These are phyloP conservation scores for Heteromyza rotundicornis DNA, from an alignment of 2,888 invertebrate species.

Conservation along the genomic window DNA sequence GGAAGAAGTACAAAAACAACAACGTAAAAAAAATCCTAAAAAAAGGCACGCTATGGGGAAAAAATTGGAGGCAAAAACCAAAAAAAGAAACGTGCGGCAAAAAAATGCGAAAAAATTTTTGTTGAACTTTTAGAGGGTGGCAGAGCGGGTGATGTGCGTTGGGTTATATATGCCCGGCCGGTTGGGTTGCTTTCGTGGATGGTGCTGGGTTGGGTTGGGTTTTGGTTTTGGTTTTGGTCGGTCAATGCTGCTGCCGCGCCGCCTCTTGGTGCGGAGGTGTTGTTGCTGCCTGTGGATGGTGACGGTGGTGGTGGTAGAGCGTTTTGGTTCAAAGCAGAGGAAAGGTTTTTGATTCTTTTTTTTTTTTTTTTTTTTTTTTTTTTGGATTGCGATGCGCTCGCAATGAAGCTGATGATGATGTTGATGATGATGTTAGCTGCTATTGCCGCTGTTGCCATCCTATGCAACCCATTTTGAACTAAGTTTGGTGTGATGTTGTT, in stretches of 20 bases:
- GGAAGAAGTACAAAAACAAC: background rate
- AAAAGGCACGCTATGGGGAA: background rate
- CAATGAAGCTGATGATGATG: conserved; percentile 20
- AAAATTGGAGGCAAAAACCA: conserved; percentile 1
- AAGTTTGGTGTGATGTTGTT: conserved; percentile 11
- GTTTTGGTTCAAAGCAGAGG: no score
- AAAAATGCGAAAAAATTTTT: conserved; percentile 39
- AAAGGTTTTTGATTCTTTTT: background rate
- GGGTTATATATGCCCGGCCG: background rate
- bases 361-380: no score
- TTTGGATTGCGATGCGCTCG: background rate
- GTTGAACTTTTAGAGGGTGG: conserved; percentile 29
- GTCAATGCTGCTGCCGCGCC: conserved; percentile 12
- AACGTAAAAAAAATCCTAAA: background rate
- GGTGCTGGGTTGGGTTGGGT: conserved; percentile 3
- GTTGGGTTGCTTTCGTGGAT: conserved; percentile 3
- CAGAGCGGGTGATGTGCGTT: background rate
- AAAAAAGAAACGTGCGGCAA: conserved; percentile 22
- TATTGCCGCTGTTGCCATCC: conserved; percentile 2
- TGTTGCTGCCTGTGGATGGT: background rate
- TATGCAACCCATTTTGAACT: no score
- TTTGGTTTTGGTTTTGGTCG: background rate
- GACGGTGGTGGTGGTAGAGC: background rate
- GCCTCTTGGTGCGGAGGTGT: background rate
- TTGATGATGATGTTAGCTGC: conserved; percentile 10